These are phyloP conservation scores for Eutolmus rufibarbis DNA, from an alignment of 2,888 invertebrate species.

Conservation along the genomic window DNA sequence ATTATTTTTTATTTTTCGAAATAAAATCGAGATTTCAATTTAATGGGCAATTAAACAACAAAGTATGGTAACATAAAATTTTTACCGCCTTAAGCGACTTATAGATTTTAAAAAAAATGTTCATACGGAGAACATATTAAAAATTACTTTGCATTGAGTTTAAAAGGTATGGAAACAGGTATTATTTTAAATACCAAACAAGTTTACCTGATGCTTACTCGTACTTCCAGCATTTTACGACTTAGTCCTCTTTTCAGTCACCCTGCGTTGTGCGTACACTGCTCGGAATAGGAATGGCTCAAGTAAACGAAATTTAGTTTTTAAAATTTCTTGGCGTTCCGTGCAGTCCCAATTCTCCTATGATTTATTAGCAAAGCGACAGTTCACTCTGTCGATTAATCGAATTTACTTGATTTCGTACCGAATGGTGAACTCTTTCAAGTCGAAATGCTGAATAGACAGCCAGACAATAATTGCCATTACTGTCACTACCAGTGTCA, in stretches of 20 bases:
- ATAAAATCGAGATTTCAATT: neutral
- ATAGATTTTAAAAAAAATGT: neutral
- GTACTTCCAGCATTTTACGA: neutral
- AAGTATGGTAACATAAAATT: neutral
- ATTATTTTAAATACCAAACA: neutral
- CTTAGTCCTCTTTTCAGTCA: neutral
- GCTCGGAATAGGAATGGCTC: neutral
- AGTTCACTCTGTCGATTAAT: slow-evolving; percentile 14
- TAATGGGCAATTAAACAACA: neutral
- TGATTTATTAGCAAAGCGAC: slow-evolving; percentile 18
- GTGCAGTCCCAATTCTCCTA: neutral
- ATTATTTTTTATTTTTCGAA: neutral
- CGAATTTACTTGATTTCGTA: slow-evolving; percentile 26
- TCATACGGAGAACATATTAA: neutral
- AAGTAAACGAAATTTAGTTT: neutral
- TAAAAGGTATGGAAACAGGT: neutral
- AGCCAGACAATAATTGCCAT: slow-evolving; percentile 38
- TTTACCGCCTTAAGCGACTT: neutral
- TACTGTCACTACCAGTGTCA: slow-evolving; percentile 38
- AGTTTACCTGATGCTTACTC: neutral
- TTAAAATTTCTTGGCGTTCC: neutral
- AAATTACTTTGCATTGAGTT: neutral
- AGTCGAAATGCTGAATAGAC: slow-evolving; percentile 19
- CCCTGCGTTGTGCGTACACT: neutral
- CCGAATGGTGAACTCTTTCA: slow-evolving; percentile 3